Base-by-base conservation (phyloP, 1,140 invertebrate species). In the Drosophila teissieri region DNA sequence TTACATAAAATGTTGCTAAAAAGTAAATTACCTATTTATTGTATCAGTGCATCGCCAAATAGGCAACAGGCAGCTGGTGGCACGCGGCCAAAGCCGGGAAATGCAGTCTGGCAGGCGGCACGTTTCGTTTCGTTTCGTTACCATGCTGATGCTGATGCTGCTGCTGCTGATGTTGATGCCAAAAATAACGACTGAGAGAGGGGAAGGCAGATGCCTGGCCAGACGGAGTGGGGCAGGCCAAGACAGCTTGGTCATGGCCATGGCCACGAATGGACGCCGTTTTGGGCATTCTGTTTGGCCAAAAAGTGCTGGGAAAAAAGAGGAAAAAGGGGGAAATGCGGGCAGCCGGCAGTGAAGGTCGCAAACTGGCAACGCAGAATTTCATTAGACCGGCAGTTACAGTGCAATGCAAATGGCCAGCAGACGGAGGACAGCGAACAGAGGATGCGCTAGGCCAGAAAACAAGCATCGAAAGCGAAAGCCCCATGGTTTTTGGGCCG, bases 281-380 rank as follows among this genome's bases (percentile, higher is more conserved):
- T 86, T 82, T 75, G 80, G 76, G 57, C 61, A 60, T 78, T 78
- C 65, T 86, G 62, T 78, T 82, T 88, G 83, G 83, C 46, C 83
- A 80, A 86, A 86, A 86, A 88, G 62, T 77, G 79, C 75, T 73
- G 46, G 51, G 0, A 48, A 19, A 42, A n/a, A 3, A 2, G n/a
- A n/a, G 17, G 17, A 12, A 19, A 42, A n/a, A 3, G 6, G n/a
- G 19, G n/a, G 17, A 12, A 11, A 1, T 8, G 14, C 24, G 8
- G 10, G 7, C 42, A 17, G 10, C 40, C 27, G 5, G 51, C 60
- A 53, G 36, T 76, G 84, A 86, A 86, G 83, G 83, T 86, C 84
- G 84, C 48, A 44, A 44, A n/a, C 39, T 39, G 61, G 52, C 62
- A 82, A 48, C 61, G 57, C 62, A 58, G 55, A 85, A 86, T 86